Evolutionary conservation across 2,113 vertebrate species (phyloP).

Genomic region (Ictidomys tridecemlineatus): DNA sequence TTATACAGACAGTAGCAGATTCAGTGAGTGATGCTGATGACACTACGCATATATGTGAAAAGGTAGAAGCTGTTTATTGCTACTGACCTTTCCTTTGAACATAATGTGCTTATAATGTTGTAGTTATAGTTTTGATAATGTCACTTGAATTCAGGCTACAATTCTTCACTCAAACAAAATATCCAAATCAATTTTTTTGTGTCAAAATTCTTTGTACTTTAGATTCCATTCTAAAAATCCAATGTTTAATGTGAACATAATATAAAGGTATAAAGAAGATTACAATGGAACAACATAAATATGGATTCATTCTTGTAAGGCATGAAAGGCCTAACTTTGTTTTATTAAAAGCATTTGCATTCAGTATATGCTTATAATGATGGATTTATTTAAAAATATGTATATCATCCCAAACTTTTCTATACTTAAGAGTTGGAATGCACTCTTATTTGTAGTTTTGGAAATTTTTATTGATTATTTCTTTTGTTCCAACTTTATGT

Average conservation of each 20-base stretch:
- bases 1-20: background rate
- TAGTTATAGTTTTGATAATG: background rate
- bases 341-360: background rate
- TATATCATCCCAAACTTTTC: background rate
- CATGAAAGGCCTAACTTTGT: background rate
- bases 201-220: background rate
- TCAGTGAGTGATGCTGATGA: background rate
- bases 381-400: background rate
- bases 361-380: background rate
- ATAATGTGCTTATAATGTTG: background rate
- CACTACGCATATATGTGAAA: background rate
- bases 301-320: background rate
- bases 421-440: background rate
- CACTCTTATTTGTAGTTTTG: background rate
- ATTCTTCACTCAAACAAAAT: constrained; percentile 33
- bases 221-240: rapidly evolving
- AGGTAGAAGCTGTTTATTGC: background rate
- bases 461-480: background rate
- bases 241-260: background rate
- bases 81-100: background rate
- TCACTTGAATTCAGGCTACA: background rate
- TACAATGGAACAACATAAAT: background rate
- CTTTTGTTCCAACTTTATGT: background rate
- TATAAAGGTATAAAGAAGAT: background rate
- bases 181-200: background rate